phyloP scores from a whole-genome alignment of 1,140 invertebrate genomes.

The Papilio aristodemus region DNA sequence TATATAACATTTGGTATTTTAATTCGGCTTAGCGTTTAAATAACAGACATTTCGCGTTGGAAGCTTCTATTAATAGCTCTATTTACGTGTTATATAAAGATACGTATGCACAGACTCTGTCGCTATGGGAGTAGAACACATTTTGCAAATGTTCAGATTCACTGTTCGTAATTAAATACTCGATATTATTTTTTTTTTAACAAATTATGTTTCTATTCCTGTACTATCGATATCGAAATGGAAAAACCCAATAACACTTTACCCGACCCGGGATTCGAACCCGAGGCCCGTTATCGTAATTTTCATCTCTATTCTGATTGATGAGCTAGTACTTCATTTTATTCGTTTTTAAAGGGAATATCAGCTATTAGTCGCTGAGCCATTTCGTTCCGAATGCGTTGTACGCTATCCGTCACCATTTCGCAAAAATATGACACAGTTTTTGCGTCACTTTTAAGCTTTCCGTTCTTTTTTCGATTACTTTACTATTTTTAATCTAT shows the following conservation, averaged over 20 bases:
- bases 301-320: not conserved
- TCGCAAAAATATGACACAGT: not conserved
- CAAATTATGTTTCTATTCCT: too few species aligned
- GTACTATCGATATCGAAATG: too few species aligned
- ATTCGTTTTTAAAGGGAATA: slow-evolving; percentile 5
- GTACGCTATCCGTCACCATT: not conserved
- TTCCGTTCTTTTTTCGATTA: not conserved
- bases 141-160: too few species aligned
- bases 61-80: slow-evolving; percentile 11
- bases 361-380: not conserved
- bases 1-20: slow-evolving; percentile 10
- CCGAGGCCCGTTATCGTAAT: not conserved
- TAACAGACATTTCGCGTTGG: slow-evolving; percentile 3
- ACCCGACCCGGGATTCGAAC: too few species aligned
- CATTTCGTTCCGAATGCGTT: not conserved
- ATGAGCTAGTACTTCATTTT: not conserved
- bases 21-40: slow-evolving; percentile 8
- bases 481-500: too few species aligned
- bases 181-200: too few species aligned
- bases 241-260: too few species aligned
- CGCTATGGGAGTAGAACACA: too few species aligned
- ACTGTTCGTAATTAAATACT: too few species aligned
- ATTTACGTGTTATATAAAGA: not conserved
- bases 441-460: not conserved
- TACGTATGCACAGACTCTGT: not conserved